Evolutionary conservation across 2,113 vertebrate species (phyloP).

Genomic region (Gnathonemus echidnorhynchus): DNA sequence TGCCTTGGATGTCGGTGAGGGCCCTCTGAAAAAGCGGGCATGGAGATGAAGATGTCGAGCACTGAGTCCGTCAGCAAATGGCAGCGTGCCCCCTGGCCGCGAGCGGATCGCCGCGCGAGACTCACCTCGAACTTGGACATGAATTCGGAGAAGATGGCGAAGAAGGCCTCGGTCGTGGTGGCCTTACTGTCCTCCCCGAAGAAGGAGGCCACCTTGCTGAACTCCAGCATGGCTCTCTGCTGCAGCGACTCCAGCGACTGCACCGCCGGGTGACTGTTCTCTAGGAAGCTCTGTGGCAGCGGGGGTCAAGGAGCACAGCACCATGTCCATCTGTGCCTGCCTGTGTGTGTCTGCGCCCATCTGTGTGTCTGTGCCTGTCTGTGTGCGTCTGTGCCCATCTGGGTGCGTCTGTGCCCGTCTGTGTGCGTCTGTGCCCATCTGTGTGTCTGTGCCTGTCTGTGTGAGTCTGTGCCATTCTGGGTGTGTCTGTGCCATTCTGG

Average conservation of each 20-base stretch:
- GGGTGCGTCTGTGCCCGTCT: neutral
- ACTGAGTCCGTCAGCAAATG: neutral
- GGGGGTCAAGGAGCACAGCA: constrained; percentile 58
- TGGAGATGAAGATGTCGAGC: neutral
- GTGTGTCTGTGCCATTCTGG: accelerated
- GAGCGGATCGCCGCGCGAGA: neutral
- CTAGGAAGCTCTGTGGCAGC: constrained; percentile 76
- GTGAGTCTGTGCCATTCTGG: neutral
- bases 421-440: neutral
- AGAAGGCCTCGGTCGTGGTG: constrained; percentile 86
- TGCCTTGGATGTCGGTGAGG: constrained; percentile 72
- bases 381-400: too few species aligned
- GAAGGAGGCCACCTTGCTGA: constrained; percentile 77
- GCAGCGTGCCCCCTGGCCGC: neutral
- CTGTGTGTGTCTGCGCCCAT: neutral
- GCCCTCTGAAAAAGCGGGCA: constrained; percentile 64
- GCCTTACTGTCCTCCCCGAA: constrained; percentile 86
- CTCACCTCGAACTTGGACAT: constrained; percentile 91
- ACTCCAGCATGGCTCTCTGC: constrained; percentile 82
- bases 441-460: neutral
- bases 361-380: neutral
- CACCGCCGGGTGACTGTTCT: constrained; percentile 79
- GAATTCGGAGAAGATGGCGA: constrained; percentile 91
- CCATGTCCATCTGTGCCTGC: neutral
- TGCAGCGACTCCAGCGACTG: constrained; percentile 84